Conservation (phyloP, 2,888 invertebrate genomes). For the Tetanocera ferruginea region DNA sequence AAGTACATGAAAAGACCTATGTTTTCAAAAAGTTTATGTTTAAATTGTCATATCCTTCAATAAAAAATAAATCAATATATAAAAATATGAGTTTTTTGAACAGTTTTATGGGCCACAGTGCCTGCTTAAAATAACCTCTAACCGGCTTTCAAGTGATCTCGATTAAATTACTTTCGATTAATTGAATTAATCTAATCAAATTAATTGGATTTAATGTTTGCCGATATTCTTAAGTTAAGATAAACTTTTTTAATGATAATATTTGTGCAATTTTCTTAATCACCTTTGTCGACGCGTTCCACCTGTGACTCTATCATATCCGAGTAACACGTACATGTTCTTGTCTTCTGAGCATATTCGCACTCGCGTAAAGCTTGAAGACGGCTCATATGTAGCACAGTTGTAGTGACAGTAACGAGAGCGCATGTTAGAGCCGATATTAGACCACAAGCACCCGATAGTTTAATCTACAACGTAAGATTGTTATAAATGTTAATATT, state of each 20-base stretch:
- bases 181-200: too few relatives aligned
- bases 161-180: neutral
- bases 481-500: neutral
- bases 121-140: too few relatives aligned
- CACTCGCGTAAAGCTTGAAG: slow-evolving; percentile 89
- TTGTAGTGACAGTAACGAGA: slow-evolving; percentile 86
- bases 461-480: slow-evolving; percentile 78
- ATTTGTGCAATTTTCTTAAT: slow-evolving; percentile 33
- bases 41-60: too few relatives aligned
- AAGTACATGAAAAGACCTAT: too few relatives aligned
- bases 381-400: slow-evolving; percentile 91
- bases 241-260: too few relatives aligned
- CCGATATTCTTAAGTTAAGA: too few relatives aligned
- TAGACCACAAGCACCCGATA: slow-evolving; percentile 88
- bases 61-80: too few relatives aligned
- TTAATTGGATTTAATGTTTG: too few relatives aligned
- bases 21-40: too few relatives aligned
- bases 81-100: too few relatives aligned
- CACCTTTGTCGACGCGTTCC: slow-evolving; percentile 69
- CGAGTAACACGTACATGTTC: slow-evolving; percentile 84
- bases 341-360: slow-evolving; percentile 84
- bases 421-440: slow-evolving; percentile 90
- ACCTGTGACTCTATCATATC: slow-evolving; percentile 79
- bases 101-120: too few relatives aligned
- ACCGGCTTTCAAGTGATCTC: neutral